Conservation (phyloP, 23 tunicate genomes). For the Botrylloides violaceus region DNA sequence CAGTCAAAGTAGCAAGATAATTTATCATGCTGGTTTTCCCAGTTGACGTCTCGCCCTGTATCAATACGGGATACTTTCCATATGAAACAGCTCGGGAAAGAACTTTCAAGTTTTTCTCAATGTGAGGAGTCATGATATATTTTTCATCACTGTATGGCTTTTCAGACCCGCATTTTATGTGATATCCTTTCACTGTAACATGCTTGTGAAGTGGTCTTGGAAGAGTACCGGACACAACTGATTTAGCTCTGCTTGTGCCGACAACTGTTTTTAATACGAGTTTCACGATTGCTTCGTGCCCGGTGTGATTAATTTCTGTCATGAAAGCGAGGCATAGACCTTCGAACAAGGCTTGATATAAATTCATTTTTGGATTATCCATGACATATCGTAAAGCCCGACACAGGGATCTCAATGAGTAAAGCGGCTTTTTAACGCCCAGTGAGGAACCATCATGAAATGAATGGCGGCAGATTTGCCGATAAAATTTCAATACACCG, state of each 20-base stretch:
- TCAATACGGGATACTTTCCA: slow-evolving; percentile 82
- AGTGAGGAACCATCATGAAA: slow-evolving; percentile 28
- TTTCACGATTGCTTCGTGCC: slow-evolving; percentile 36
- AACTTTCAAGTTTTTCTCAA: slow-evolving; percentile 39
- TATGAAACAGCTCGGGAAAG: slow-evolving; percentile 84
- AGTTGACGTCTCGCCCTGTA: slow-evolving; percentile 95
- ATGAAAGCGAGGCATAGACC: slow-evolving; percentile 69
- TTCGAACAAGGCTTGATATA: slow-evolving; percentile 57
- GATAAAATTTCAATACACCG: slow-evolving; percentile 60
- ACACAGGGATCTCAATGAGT: slow-evolving; percentile 84
- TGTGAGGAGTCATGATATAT: slow-evolving; percentile 68
- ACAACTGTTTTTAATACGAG: slow-evolving; percentile 37
- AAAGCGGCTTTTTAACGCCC: slow-evolving; percentile 46
- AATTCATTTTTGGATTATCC: slow-evolving; percentile 46
- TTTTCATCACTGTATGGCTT: slow-evolving; percentile 31
- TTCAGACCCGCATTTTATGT: slow-evolving; percentile 27
- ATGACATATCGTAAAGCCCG: slow-evolving; percentile 65
- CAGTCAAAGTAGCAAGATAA: slow-evolving; percentile 58
- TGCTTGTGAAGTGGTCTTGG: neutral
- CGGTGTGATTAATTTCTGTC: slow-evolving; percentile 61
- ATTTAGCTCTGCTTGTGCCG: slow-evolving; percentile 26
- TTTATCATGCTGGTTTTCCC: slow-evolving; percentile 91
- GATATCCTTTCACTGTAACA: slow-evolving; percentile 24
- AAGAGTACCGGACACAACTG: neutral
- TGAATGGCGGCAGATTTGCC: slow-evolving; percentile 38